Evolutionary conservation across 2,888 invertebrate genomes (phyloP).

Genomic region (Andricus quercusramuli): DNA sequence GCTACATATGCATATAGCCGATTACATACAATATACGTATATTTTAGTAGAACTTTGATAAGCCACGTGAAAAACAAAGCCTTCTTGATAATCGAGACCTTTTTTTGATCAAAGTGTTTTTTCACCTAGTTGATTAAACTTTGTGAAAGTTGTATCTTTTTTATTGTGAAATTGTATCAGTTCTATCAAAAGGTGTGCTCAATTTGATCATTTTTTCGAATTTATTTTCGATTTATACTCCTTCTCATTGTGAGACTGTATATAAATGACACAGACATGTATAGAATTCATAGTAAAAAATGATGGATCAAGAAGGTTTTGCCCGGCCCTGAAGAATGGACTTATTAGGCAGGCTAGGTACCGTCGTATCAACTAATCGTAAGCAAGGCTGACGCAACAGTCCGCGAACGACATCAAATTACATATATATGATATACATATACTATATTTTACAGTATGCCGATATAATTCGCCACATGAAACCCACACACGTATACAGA

Average conservation of each 20-base stretch:
- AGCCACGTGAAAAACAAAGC: slow-evolving; percentile 53
- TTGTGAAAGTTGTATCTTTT: not conserved
- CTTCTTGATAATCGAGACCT: slow-evolving; percentile 51
- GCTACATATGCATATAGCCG: slow-evolving; percentile 73
- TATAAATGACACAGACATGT: slow-evolving; percentile 36
- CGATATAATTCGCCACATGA: slow-evolving; percentile 58
- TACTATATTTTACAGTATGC: slow-evolving; percentile 67
- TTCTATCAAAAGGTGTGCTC: not conserved
- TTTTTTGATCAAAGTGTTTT: slow-evolving; percentile 3
- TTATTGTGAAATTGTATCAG: not conserved
- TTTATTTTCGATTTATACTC: not conserved
- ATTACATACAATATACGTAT: slow-evolving; percentile 72
- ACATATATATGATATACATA: slow-evolving; percentile 57
- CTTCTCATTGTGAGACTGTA: slow-evolving; percentile 16
- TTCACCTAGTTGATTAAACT: not conserved
- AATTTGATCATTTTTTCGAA: slow-evolving; percentile 1
- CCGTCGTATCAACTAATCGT: slow-evolving; percentile 64
- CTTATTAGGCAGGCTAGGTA: slow-evolving; percentile 66
- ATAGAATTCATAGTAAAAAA: slow-evolving; percentile 31
- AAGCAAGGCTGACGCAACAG: slow-evolving; percentile 58
- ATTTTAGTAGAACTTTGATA: slow-evolving; percentile 76
- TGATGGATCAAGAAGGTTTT: slow-evolving; percentile 57
- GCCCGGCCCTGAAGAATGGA: slow-evolving; percentile 55
- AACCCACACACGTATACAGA: slow-evolving; percentile 52
- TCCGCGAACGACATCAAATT: slow-evolving; percentile 53